These are phyloP conservation scores for Calliopsis andreniformis DNA, from an alignment of 1,140 invertebrate species.

Conservation along the genomic window DNA sequence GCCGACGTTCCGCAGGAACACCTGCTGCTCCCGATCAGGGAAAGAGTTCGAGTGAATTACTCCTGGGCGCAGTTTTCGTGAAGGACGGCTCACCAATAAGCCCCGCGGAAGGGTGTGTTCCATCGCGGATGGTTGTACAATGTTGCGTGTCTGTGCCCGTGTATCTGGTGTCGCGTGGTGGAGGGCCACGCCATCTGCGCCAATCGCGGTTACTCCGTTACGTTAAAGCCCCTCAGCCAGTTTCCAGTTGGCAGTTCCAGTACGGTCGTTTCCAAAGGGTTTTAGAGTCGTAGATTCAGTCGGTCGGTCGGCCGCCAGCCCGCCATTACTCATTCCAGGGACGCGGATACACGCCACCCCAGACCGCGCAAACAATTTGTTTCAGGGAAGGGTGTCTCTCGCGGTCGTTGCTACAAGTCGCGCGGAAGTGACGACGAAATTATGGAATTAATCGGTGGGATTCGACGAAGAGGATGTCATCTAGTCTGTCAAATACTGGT, in stretches of 20 bases:
- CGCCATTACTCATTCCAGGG: constrained; percentile 74
- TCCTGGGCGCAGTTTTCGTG: constrained; percentile 33
- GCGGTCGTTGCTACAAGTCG: constrained; percentile 56
- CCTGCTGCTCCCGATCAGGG: constrained; percentile 44
- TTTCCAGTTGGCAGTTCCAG: constrained; percentile 71
- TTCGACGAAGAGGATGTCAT: neutral
- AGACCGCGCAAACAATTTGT: constrained; percentile 69
- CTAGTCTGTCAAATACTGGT: too few relatives aligned
- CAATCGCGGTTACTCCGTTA: constrained; percentile 70
- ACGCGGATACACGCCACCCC: constrained; percentile 58
- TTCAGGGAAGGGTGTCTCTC: constrained; percentile 59
- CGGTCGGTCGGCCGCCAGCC: constrained; percentile 63
- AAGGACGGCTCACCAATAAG: constrained; percentile 26
- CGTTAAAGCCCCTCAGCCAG: constrained; percentile 68
- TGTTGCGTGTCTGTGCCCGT: constrained; percentile 19
- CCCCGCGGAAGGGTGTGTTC: constrained; percentile 12
- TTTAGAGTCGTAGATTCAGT: constrained; percentile 68
- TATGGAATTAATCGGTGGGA: constrained; percentile 46
- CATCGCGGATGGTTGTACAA: neutral
- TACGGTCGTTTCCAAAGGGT: constrained; percentile 63
- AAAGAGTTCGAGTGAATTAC: constrained; percentile 48
- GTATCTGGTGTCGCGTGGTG: constrained; percentile 33
- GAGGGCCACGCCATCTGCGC: constrained; percentile 71
- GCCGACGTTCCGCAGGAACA: neutral
- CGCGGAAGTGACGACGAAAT: constrained; percentile 64